These are phyloP conservation scores for Scaptomyza pallida DNA, from an alignment of 1,140 invertebrate species.

Conservation along the genomic window DNA sequence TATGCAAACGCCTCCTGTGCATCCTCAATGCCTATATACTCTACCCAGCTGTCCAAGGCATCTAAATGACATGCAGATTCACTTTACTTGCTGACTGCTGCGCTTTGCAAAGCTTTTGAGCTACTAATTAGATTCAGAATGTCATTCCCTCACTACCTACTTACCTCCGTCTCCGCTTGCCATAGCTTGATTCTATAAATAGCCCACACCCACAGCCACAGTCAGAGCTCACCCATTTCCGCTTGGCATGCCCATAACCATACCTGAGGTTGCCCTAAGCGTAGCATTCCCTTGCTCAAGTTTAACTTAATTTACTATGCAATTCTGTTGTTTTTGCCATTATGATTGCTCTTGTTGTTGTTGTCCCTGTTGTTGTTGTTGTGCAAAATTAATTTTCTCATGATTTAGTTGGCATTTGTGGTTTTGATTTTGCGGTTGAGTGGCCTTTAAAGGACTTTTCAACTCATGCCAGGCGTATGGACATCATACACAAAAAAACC, in stretches of 20 bases:
- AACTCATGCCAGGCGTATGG: constrained; percentile 29
- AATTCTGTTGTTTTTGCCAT: constrained; percentile 44
- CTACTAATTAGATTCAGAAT: constrained; percentile 72
- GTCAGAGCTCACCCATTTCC: constrained; percentile 2
- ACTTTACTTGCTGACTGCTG: constrained; percentile 58
- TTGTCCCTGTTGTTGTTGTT: constrained; percentile 47
- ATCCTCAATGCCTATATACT: too few species aligned
- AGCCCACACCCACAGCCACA: too few species aligned
- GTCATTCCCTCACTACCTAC: not conserved
- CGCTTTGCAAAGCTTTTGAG: constrained; percentile 64
- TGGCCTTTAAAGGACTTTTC: constrained; percentile 59
- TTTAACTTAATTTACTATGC: constrained; percentile 76
- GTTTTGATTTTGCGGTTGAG: constrained; percentile 78
- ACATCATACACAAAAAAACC: constrained; percentile 45
- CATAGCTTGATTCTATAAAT: too few species aligned
- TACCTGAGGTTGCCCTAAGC: not conserved
- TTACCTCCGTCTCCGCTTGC: not conserved
- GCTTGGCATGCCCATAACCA: not conserved
- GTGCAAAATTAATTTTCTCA: constrained; percentile 78
- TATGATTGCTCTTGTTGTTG: constrained; percentile 29
- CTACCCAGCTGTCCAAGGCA: constrained; percentile 68
- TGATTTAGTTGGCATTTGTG: constrained; percentile 78
- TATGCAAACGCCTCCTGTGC: not conserved
- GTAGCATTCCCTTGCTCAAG: constrained; percentile 27
- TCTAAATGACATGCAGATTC: constrained; percentile 79